Percentiles rank a stretch among this genome's conserved stretches.
Conservation (phyloP, 2,888 invertebrate genomes). For the Aleiodes leptofemur region DNA sequence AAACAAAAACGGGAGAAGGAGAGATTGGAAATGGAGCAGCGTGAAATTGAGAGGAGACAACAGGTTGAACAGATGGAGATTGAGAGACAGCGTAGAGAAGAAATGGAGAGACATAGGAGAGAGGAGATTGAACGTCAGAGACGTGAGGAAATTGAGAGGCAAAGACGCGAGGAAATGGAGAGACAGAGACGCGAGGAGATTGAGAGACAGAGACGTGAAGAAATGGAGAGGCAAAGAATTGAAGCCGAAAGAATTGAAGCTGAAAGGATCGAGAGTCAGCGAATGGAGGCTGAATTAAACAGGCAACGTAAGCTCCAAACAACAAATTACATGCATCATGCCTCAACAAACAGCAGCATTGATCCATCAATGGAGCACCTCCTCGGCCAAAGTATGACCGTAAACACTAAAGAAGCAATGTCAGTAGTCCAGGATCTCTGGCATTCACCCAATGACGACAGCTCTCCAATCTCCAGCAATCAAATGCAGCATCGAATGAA, state of each 20-base stretch:
- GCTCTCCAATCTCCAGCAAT: constrained; percentile 51
- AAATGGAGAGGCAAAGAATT: constrained; percentile 56
- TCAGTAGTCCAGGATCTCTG: constrained; percentile 81
- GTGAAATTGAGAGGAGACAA: constrained; percentile 58
- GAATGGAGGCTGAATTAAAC: constrained; percentile 68
- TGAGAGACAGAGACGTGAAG: constrained; percentile 49
- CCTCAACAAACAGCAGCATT: constrained; percentile 55
- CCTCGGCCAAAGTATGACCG: constrained; percentile 80
- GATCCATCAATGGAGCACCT: constrained; percentile 73
- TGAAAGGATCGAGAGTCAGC: constrained; percentile 63
- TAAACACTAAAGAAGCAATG: constrained; percentile 83
- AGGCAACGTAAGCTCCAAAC: constrained; percentile 66
- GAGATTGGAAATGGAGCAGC: constrained; percentile 51
- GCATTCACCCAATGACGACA: constrained; percentile 69
- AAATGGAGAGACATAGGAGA: constrained; percentile 47
- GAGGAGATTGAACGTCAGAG: constrained; percentile 52
- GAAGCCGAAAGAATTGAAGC: constrained; percentile 64
- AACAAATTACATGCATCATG: constrained; percentile 66
- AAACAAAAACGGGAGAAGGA: constrained; percentile 55
- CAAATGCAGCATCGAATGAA: constrained; percentile 63
- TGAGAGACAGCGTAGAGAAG: constrained; percentile 56
- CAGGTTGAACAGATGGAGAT: constrained; percentile 50
- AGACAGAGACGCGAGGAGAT: constrained; percentile 56
- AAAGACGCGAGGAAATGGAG: constrained; percentile 51
- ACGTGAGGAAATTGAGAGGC: constrained; percentile 53